Conservation (phyloP, 1,140 invertebrate species). For the Drosophila asahinai region DNA sequence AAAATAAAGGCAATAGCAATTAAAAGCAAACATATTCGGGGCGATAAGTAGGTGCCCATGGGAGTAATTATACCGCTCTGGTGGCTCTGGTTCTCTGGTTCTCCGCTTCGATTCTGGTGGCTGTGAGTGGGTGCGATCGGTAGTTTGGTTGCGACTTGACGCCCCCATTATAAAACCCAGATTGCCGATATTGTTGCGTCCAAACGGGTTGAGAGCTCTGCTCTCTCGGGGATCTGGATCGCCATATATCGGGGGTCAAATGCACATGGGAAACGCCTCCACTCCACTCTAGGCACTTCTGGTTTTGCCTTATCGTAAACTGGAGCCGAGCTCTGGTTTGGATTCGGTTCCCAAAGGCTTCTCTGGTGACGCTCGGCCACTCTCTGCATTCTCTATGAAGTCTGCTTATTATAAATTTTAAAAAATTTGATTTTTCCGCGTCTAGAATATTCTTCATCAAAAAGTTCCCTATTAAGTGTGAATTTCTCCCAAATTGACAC, state of each 20-base stretch:
- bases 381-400: conserved; percentile 1
- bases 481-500: background rate
- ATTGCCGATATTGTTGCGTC: conserved; percentile 37
- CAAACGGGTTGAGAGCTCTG: conserved; percentile 11
- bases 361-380: no score
- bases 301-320: conserved; percentile 26
- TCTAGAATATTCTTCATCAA: background rate
- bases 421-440: background rate
- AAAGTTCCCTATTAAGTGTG: background rate
- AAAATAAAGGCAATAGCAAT: conserved; percentile 26
- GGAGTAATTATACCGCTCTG: conserved; percentile 36
- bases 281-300: conserved; percentile 24
- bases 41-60: conserved; percentile 63
- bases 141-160: conserved; percentile 50
- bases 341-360: conserved; percentile 5
- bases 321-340: background rate
- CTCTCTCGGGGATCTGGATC: conserved; percentile 3
- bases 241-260: conserved; percentile 28
- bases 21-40: conserved; percentile 38
- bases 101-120: conserved; percentile 6
- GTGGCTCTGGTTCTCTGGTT: conserved; percentile 1
- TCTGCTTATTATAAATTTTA: no score
- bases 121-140: conserved; percentile 34
- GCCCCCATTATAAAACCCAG: conserved; percentile 46
- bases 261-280: conserved; percentile 38